Evolutionary conservation across 37 sponge, comb jelly and placozoan species (phyloP), one percentile per base, ranked within the genome.

Genomic region (Beroe ovata): DNA sequence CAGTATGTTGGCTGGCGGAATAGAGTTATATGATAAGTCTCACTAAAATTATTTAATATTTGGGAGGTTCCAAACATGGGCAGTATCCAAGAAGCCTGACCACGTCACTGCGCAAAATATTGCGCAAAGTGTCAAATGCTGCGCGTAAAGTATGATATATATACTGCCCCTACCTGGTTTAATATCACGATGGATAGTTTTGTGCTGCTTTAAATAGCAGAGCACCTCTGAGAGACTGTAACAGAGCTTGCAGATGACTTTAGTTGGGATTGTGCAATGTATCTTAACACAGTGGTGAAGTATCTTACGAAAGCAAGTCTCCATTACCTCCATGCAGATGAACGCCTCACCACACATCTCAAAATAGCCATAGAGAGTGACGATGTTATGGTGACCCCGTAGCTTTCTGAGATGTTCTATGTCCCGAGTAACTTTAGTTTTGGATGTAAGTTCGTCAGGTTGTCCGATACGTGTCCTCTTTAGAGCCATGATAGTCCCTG

Each of bases 281-380:
- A 32, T 77, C 54, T 77, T 77, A 6, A 11, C 8, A 42, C 42
- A 42, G 2, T 21, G 26, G 4, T 77, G 54, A 2, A 77, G 84
- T 4, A 77, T 77, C 22, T 77, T 77, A 3, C 22, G 26, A 77
- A 77, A 77, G 28, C 84, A 77, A 19, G 84, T 77, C 54, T 8
- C 84, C 84, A 77, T 77, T 23, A n/a, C 41, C 3, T 77, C 84
- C 84, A 77, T 77, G 33, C 84, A 77, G 22, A 77, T 77, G 41
- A 42, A 37, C 4, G 84, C 54, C n/a, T 77, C 84, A 23, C 84
- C 84, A n/a, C 54, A 42, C 42, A 42, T 77, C 20, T 77, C 54
- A 23, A 77, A 77, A n/a, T 39, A 77, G 11, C 84, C 84, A 42
- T 77, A 77, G 23, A 77, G 54, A 42, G 84, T 77, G 11, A 77